A percentile compares a stretch with the other conserved stretches of the same genome.
phyloP scores from a whole-genome alignment of 2,888 invertebrate species.

The Epicampocera succincta region DNA sequence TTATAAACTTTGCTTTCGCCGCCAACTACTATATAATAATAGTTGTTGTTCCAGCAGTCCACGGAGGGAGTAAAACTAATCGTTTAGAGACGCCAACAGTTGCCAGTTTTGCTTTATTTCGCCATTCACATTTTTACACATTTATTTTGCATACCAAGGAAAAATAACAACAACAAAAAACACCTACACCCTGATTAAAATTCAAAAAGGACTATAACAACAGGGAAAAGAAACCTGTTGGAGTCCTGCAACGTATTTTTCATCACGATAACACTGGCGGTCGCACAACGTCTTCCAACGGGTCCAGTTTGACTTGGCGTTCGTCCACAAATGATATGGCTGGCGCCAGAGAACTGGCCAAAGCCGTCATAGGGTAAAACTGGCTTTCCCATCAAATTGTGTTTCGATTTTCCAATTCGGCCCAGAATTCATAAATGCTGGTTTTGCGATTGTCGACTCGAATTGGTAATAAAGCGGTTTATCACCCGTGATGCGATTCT shows the following conservation, averaged over 20 bases:
- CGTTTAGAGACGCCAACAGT: conserved; percentile 60
- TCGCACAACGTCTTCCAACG: too few relatives aligned
- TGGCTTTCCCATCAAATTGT: too few relatives aligned
- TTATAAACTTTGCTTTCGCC: conserved; percentile 60
- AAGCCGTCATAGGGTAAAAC: too few relatives aligned
- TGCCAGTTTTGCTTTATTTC: conserved; percentile 22
- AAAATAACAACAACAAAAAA: conserved; percentile 12
- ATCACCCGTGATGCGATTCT: too few relatives aligned
- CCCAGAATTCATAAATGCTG: too few relatives aligned
- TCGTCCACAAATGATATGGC: too few relatives aligned
- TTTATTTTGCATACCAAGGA: conserved; percentile 23
- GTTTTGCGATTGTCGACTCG: too few relatives aligned
- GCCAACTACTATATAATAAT: conserved; percentile 48
- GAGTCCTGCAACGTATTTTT: neutral
- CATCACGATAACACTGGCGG: too few relatives aligned
- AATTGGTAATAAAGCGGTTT: too few relatives aligned
- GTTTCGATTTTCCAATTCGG: too few relatives aligned
- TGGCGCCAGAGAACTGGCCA: too few relatives aligned
- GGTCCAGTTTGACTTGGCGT: too few relatives aligned
- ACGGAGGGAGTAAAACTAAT: conserved; percentile 50
- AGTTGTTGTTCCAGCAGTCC: conserved; percentile 39
- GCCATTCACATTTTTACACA: neutral
- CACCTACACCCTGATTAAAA: conserved; percentile 21
- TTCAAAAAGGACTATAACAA: neutral
- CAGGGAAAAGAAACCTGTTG: conserved; percentile 26